Percentiles rank a stretch among this genome's conserved stretches.
Conservation (phyloP, 2,113 vertebrate species). For the Machaerirhynchus nigripectus region DNA sequence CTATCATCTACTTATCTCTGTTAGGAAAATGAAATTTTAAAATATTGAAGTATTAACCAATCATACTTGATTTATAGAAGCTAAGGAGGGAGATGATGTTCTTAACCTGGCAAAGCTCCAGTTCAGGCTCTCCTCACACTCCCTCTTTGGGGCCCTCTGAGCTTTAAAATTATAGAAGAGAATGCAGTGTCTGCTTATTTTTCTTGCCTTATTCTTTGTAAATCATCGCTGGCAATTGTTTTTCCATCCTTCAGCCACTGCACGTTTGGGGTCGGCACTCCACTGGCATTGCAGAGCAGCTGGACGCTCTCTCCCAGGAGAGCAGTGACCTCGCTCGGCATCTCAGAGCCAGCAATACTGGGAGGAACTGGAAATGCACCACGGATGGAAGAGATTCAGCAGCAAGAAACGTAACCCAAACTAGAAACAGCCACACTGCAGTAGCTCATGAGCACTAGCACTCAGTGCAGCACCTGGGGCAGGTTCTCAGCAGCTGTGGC, state of each 20-base stretch:
- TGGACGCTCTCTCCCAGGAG: conserved; percentile 84
- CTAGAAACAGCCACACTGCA: not conserved
- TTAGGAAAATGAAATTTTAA: not conserved
- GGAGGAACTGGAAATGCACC: conserved; percentile 83
- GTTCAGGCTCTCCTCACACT: not conserved
- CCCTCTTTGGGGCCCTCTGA: not conserved
- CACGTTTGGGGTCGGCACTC: conserved; percentile 80
- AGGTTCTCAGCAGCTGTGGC: not conserved
- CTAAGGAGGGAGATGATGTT: not conserved
- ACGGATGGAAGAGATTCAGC: not conserved
- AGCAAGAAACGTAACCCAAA: not conserved
- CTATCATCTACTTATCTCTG: not conserved
- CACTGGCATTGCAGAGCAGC: conserved; percentile 81
- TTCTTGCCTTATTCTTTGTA: conserved; percentile 76
- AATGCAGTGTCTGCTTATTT: not conserved
- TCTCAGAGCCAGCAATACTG: conserved; percentile 84
- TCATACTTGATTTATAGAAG: not conserved
- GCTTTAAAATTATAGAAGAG: not conserved
- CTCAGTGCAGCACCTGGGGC: not conserved
- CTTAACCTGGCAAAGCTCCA: not conserved
- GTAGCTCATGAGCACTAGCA: not conserved
- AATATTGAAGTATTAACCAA: not conserved
- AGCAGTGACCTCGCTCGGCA: conserved; percentile 84
- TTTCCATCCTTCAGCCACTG: conserved; percentile 92
- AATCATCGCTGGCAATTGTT: conserved; percentile 54